These are phyloP conservation scores for Drosophila pseudotakahashii DNA, from an alignment of 2,888 invertebrate species.

Conservation along the genomic window DNA sequence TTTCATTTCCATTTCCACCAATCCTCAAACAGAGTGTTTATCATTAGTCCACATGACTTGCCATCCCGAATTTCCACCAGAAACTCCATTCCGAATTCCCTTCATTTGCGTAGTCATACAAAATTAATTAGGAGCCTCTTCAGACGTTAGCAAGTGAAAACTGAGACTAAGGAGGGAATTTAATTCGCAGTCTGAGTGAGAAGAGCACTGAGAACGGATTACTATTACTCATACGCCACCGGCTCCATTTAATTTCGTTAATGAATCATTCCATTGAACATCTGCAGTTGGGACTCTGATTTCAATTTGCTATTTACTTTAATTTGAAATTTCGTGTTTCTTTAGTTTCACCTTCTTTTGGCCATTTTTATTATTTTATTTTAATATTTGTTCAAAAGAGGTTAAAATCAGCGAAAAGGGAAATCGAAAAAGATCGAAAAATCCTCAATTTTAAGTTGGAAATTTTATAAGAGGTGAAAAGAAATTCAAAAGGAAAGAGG, in stretches of 20 bases:
- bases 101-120: conserved; percentile 44
- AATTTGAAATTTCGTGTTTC: background rate
- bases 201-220: conserved; percentile 1
- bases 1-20: conserved; percentile 8
- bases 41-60: conserved; percentile 52
- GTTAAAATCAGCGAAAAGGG: background rate
- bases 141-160: conserved; percentile 28
- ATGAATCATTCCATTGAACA: background rate
- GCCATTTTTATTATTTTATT: conserved; percentile 17
- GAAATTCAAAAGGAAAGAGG: background rate
- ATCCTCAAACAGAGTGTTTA: conserved; percentile 37
- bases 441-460: too few species aligned
- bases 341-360: too few species aligned
- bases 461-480: background rate
- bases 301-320: background rate
- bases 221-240: conserved; percentile 31
- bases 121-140: conserved; percentile 32
- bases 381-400: background rate
- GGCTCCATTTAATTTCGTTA: conserved; percentile 24
- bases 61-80: conserved; percentile 10
- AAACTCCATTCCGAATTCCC: conserved; percentile 3
- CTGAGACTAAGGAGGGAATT: conserved; percentile 1
- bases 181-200: background rate
- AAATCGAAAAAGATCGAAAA: background rate
- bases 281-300: background rate